phyloP scores from a whole-genome alignment of 2,113 vertebrate species.

The Chaetura pelagica region DNA sequence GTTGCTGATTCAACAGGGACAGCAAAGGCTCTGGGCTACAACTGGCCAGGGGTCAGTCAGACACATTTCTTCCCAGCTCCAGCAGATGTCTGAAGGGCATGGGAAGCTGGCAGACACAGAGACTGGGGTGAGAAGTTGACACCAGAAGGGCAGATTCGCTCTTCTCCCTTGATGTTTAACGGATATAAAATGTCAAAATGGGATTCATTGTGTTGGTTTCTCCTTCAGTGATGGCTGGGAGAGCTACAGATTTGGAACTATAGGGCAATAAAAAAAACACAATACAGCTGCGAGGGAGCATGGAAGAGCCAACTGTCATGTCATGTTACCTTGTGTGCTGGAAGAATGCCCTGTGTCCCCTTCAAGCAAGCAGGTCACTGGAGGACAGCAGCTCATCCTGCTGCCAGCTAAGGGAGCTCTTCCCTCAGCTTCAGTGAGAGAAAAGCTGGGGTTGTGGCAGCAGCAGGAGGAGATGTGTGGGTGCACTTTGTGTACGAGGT shows the following conservation, averaged over 20 bases:
- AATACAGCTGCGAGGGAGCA: not conserved
- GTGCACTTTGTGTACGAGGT: fast-evolving
- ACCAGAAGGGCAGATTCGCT: not conserved
- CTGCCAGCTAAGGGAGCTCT: not conserved
- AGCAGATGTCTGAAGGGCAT: not conserved
- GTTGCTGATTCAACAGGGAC: not conserved
- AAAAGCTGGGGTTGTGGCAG: not conserved
- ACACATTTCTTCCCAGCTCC: not conserved
- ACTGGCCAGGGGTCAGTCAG: not conserved
- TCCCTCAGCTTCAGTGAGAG: not conserved
- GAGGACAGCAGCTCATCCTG: not conserved
- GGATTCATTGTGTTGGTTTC: not conserved
- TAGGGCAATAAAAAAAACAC: not conserved
- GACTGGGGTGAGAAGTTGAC: not conserved
- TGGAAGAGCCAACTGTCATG: not conserved
- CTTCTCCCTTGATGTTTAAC: not conserved
- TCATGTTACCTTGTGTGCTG: fast-evolving
- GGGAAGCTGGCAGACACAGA: not conserved
- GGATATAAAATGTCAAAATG: fast-evolving
- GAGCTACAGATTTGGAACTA: not conserved
- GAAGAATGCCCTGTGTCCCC: not conserved
- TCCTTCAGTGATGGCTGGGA: not conserved
- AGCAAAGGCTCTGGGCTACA: not conserved
- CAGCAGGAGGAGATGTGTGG: fast-evolving
- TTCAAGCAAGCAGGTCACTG: not conserved